phyloP scores from a whole-genome alignment of 2,797 vertebrate genomes.

The Fistularia commersonii region DNA sequence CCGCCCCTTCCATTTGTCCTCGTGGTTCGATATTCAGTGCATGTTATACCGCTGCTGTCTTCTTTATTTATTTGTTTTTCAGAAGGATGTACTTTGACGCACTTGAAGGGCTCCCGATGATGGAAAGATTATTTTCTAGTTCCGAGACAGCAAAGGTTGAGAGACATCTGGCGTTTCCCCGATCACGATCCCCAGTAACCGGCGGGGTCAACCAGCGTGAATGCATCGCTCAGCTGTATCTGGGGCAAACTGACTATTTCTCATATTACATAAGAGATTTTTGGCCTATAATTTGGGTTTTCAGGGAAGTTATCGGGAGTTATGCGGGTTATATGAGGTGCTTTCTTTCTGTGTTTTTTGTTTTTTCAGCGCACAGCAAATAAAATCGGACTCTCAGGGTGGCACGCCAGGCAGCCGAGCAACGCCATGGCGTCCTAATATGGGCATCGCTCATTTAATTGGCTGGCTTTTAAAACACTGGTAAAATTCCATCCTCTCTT shows the following conservation, averaged over 20 bases:
- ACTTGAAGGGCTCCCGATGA: too few relatives aligned
- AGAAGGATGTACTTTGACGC: too few relatives aligned
- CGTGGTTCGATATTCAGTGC: too few relatives aligned
- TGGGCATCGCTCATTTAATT: conserved; percentile 5
- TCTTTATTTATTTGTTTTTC: too few relatives aligned
- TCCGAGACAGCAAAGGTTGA: too few relatives aligned
- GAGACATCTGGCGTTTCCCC: too few relatives aligned
- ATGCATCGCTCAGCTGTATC: conserved; percentile 19
- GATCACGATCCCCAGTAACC: too few relatives aligned
- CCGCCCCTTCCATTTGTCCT: too few relatives aligned
- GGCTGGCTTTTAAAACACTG: too few relatives aligned
- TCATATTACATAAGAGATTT: conserved; percentile 45
- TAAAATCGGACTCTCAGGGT: conserved; percentile 9
- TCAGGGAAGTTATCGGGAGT: conserved; percentile 28
- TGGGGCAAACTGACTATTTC: conserved; percentile 30
- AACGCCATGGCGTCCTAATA: conserved; percentile 16
- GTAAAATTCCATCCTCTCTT: conserved; percentile 13
- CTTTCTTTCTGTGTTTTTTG: conserved; percentile 20
- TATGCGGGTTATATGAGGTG: conserved; percentile 29
- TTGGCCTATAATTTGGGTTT: conserved; percentile 57
- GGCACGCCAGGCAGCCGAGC: conserved; percentile 17
- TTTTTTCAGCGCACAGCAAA: conserved; percentile 1
- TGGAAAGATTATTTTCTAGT: too few relatives aligned
- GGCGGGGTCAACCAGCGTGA: too few relatives aligned
- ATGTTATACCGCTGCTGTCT: too few relatives aligned